A percentile compares a stretch with the other conserved stretches of the same genome.
Evolutionary conservation across 2,888 invertebrate species (phyloP).

Genomic region (Sylvicola cinctus): DNA sequence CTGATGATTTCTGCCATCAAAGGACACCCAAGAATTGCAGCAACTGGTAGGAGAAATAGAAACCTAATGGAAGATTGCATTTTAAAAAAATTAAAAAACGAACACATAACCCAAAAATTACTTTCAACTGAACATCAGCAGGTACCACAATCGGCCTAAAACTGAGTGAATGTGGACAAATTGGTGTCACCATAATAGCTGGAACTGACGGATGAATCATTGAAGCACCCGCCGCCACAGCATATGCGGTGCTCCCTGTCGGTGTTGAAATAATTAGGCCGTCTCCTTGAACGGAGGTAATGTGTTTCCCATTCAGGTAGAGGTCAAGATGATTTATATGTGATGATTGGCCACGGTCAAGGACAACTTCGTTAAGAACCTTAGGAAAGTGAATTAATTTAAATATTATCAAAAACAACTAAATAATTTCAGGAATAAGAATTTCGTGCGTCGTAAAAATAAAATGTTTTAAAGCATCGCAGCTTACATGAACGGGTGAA

Average conservation of each 20-base stretch:
- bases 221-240: slow-evolving; percentile 91
- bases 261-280: slow-evolving; percentile 90
- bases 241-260: slow-evolving; percentile 88
- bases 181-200: slow-evolving; percentile 93
- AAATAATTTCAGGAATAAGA: too few species aligned
- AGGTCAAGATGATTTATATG: slow-evolving; percentile 90
- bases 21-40: slow-evolving; percentile 93
- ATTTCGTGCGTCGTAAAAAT: neutral
- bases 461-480: neutral
- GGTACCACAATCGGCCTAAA: slow-evolving; percentile 95
- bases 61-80: slow-evolving; percentile 32
- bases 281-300: slow-evolving; percentile 88
- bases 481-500: neutral
- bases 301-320: slow-evolving; percentile 84
- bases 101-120: slow-evolving; percentile 23
- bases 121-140: slow-evolving; percentile 88
- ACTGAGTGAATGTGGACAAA: slow-evolving; percentile 92
- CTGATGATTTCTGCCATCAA: slow-evolving; percentile 88
- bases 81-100: neutral
- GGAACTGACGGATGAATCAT: slow-evolving; percentile 98
- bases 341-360: slow-evolving; percentile 93
- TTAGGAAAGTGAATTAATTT: slow-evolving; percentile 39
- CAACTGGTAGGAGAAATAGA: slow-evolving; percentile 74
- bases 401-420: slow-evolving; percentile 2
- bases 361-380: slow-evolving; percentile 88